phyloP scores from a whole-genome alignment of 2,797 vertebrate species.

The Gephyroberyx darwinii region DNA sequence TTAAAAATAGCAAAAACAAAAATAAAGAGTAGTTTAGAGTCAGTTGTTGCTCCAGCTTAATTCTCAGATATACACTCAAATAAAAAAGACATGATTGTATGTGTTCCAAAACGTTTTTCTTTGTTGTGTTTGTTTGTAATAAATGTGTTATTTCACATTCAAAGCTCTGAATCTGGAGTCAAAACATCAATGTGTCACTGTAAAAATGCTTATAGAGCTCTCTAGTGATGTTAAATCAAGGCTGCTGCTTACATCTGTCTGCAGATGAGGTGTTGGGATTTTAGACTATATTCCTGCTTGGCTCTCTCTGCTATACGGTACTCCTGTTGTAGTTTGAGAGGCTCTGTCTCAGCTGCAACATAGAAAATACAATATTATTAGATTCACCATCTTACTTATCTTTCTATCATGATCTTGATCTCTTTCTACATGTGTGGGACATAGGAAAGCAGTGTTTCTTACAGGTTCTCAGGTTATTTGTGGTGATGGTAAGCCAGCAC shows the following conservation, averaged over 20 bases:
- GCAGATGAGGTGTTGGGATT: conserved; percentile 66
- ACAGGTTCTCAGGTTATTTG: no score
- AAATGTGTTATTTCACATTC: neutral
- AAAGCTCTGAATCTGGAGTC: neutral
- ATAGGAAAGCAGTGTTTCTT: no score
- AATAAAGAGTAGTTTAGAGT: no score
- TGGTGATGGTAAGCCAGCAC: no score
- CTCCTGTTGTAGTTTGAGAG: conserved; percentile 72
- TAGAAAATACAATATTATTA: neutral
- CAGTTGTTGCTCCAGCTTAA: no score
- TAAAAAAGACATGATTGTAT: no score
- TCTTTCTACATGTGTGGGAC: no score
- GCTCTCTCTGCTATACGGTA: conserved; percentile 74
- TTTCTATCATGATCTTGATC: neutral
- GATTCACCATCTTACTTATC: neutral
- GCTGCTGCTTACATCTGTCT: conserved; percentile 72
- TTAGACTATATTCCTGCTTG: conserved; percentile 61
- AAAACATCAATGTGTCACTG: neutral
- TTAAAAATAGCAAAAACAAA: no score
- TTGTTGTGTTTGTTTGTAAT: no score
- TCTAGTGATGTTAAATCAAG: neutral
- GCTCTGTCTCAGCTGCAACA: conserved; percentile 68
- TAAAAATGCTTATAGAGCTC: neutral
- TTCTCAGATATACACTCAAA: no score
- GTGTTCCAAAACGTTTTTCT: no score